These are phyloP conservation scores for Hydrocynus forskahlii DNA, from an alignment of 2,797 vertebrate genomes.

Conservation along the genomic window DNA sequence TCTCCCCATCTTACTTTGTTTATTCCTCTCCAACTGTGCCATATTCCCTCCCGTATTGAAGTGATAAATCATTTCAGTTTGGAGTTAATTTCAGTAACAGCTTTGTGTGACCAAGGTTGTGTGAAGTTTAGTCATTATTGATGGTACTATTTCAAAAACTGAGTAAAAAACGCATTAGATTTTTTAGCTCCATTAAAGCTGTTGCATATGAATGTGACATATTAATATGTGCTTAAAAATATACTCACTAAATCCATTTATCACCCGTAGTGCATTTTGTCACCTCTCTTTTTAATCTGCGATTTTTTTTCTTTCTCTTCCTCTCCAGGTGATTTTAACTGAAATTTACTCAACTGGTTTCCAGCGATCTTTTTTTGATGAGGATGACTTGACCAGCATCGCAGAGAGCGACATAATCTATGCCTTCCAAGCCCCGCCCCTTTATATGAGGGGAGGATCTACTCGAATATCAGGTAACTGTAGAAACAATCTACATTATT, in stretches of 20 bases:
- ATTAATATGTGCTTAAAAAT: conserved; percentile 1
- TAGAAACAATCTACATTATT: not conserved
- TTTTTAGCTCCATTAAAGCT: conserved; percentile 16
- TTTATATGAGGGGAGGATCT: conserved; percentile 76
- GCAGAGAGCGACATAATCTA: conserved; percentile 86
- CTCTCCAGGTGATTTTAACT: conserved; percentile 87
- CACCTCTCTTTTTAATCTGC: not conserved
- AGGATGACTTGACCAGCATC: conserved; percentile 84
- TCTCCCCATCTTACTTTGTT: not conserved
- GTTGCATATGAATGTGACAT: not conserved
- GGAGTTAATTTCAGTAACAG: conserved; percentile 10
- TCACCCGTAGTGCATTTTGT: not conserved
- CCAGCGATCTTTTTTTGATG: conserved; percentile 90
- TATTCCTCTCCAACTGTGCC: conserved; percentile 30
- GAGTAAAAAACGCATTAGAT: conserved; percentile 5
- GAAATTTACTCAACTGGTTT: conserved; percentile 88
- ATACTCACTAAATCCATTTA: not conserved
- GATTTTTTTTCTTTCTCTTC: not conserved
- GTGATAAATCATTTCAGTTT: conserved; percentile 25
- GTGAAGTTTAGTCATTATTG: conserved; percentile 12
- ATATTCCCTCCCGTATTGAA: not conserved
- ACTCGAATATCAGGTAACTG: conserved; percentile 80
- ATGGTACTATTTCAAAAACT: conserved; percentile 9
- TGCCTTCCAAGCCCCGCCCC: conserved; percentile 87
- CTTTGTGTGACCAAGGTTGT: not conserved